These are phyloP conservation scores for Drosophila hawaiiensis DNA, from an alignment of 2,888 invertebrate genomes.

Conservation along the genomic window DNA sequence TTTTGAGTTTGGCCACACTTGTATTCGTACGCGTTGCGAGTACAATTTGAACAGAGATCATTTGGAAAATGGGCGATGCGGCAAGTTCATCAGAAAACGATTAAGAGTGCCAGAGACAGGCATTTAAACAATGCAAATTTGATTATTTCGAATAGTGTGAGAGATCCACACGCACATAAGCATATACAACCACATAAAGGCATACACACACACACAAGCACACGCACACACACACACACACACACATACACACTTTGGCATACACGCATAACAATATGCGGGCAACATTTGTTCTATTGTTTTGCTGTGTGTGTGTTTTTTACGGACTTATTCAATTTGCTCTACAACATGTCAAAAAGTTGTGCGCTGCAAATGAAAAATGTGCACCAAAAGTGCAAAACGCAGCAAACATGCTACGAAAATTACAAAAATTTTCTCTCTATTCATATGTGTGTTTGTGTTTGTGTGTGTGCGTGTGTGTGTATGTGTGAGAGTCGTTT, in stretches of 20 bases:
- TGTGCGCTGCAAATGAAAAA: constrained; percentile 75
- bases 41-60: constrained; percentile 19
- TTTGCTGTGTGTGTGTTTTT: constrained; percentile 27
- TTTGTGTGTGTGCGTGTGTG: constrained; percentile 15
- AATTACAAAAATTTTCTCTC: constrained; percentile 63
- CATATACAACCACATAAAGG: constrained; percentile 2
- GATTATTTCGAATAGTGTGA: constrained; percentile 60
- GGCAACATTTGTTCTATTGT: constrained; percentile 51
- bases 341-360: constrained; percentile 78
- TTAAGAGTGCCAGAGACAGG: constrained; percentile 36
- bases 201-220: neutral
- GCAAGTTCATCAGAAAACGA: constrained; percentile 55
- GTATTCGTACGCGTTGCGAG: neutral
- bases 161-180: constrained; percentile 23
- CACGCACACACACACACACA: constrained; percentile 1
- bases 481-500: constrained; percentile 42
- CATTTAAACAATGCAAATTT: constrained; percentile 59
- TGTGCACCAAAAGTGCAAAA: constrained; percentile 77
- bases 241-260: neutral
- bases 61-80: constrained; percentile 27
- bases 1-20: constrained; percentile 1
- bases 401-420: constrained; percentile 79
- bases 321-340: constrained; percentile 76
- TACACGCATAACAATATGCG: constrained; percentile 19
- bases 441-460: constrained; percentile 11